Conservation (phyloP, 2,888 invertebrate genomes). For the Sinopyrophorus schimmeli region DNA sequence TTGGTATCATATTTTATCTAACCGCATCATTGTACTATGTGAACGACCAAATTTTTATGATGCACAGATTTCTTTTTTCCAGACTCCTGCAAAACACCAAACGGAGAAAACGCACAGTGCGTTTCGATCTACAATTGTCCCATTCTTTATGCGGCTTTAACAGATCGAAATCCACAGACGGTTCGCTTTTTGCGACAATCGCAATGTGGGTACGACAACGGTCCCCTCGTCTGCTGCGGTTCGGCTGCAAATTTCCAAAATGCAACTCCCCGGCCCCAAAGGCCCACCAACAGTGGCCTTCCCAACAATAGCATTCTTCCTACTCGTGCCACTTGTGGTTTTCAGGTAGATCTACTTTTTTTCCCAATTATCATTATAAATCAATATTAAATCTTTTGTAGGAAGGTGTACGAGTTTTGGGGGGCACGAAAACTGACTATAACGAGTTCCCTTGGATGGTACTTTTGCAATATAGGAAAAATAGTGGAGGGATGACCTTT, state of each 20-base stretch:
- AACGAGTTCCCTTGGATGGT: slow-evolving; percentile 58
- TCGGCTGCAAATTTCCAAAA: not conserved
- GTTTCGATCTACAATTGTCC: slow-evolving; percentile 58
- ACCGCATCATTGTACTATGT: no score
- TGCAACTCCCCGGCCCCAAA: not conserved
- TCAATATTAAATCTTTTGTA: slow-evolving; percentile 4
- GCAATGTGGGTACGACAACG: slow-evolving; percentile 59
- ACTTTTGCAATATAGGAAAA: slow-evolving; percentile 52
- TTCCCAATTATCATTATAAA: not conserved
- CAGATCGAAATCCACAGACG: slow-evolving; percentile 43
- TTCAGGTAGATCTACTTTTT: slow-evolving; percentile 38
- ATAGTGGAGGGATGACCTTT: slow-evolving; percentile 34
- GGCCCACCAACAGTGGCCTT: slow-evolving; percentile 1
- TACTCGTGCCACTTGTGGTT: slow-evolving; percentile 41
- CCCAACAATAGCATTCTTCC: slow-evolving; percentile 35
- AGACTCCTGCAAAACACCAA: slow-evolving; percentile 38
- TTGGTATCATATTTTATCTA: no score
- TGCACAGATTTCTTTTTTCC: no score
- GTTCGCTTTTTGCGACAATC: slow-evolving; percentile 56
- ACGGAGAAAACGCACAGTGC: slow-evolving; percentile 53
- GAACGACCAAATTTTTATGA: no score
- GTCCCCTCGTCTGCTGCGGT: slow-evolving; percentile 61
- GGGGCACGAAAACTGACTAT: slow-evolving; percentile 51
- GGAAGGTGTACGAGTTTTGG: slow-evolving; percentile 44
- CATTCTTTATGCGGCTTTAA: slow-evolving; percentile 51